Evolutionary conservation across 2,888 invertebrate species (phyloP).

Genomic region (Actias luna): DNA sequence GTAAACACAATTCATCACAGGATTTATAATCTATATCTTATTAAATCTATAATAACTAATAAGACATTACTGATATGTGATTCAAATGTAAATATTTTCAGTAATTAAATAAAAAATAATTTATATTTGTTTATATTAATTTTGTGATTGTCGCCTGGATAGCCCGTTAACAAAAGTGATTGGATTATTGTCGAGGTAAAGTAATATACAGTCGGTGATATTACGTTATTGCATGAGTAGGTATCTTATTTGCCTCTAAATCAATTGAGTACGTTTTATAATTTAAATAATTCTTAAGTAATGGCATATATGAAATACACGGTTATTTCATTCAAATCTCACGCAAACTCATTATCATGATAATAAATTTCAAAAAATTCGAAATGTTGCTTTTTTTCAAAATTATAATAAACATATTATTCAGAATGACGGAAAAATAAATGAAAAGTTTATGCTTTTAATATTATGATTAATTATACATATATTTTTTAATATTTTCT

Average conservation of each 20-base stretch:
- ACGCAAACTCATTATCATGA: too few relatives aligned
- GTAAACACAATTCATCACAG: too few relatives aligned
- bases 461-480: too few relatives aligned
- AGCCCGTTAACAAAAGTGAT: slow-evolving; percentile 96
- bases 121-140: slow-evolving; percentile 24
- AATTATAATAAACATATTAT: too few relatives aligned
- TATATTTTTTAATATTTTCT: too few relatives aligned
- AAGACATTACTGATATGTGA: not conserved
- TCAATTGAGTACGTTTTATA: not conserved
- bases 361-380: too few relatives aligned
- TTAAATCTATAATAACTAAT: too few relatives aligned
- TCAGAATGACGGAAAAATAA: too few relatives aligned
- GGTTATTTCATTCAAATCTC: too few relatives aligned
- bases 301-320: not conserved
- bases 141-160: slow-evolving; percentile 78
- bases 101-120: slow-evolving; percentile 14
- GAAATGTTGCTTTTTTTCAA: too few relatives aligned
- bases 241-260: not conserved
- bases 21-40: too few relatives aligned
- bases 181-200: slow-evolving; percentile 96
- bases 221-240: slow-evolving; percentile 25
- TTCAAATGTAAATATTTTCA: not conserved
- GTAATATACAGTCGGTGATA: slow-evolving; percentile 53
- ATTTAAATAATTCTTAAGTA: not conserved
- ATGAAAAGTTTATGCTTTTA: too few relatives aligned